Percentiles rank a stretch among this genome's conserved stretches.
Conservation (phyloP, 2,888 invertebrate genomes). For the Eutolmus rufibarbis region DNA sequence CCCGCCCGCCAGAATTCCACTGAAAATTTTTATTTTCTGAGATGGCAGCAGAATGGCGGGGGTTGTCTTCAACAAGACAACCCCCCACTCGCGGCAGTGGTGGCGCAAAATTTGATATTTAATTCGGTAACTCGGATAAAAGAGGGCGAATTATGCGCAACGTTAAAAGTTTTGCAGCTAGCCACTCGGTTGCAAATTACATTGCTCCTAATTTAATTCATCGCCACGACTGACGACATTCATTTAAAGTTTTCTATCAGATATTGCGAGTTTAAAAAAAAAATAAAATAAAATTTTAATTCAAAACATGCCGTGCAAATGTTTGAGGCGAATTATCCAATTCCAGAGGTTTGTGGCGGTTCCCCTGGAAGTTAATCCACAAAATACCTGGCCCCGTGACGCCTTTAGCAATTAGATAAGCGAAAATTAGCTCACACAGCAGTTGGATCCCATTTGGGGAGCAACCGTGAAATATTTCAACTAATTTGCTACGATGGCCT, state of each 20-base stretch:
- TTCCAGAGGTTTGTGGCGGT: not conserved
- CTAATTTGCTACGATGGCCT: not conserved
- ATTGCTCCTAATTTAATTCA: not conserved
- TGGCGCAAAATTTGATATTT: not conserved
- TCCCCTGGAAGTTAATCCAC: not conserved
- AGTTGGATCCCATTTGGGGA: not conserved
- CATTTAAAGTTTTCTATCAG: not conserved
- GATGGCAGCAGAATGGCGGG: not conserved
- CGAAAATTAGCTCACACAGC: not conserved
- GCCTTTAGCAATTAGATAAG: not conserved
- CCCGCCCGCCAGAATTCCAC: not conserved
- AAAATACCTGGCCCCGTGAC: not conserved
- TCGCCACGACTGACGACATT: not conserved
- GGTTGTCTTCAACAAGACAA: not conserved
- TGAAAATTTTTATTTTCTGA: not conserved
- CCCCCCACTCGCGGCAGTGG: not conserved
- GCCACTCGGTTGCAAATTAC: not conserved
- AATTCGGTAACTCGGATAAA: not conserved
- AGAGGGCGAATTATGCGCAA: not conserved
- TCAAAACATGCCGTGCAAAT: not conserved
- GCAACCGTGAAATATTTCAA: not conserved
- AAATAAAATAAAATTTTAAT: not conserved
- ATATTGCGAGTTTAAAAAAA: not conserved
- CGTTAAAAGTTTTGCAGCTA: not conserved
- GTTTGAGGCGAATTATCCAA: not conserved